Percentiles rank a stretch among this genome's conserved stretches.
phyloP scores from a whole-genome alignment of 2,113 vertebrate species.

The Psilopsiagon aymara region DNA sequence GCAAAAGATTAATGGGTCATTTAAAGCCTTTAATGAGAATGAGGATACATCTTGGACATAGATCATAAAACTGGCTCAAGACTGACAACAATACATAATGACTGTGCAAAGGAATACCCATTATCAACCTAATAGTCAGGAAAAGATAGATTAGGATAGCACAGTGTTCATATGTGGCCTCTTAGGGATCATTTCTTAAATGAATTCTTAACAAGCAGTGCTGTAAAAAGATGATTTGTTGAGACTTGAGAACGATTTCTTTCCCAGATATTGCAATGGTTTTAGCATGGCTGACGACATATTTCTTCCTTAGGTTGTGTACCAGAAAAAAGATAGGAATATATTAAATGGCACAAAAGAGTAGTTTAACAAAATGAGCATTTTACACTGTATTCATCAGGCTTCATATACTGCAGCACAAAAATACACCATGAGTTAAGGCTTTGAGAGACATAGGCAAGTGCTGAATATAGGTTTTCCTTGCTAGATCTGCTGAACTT shows the following conservation, averaged over 20 bases:
- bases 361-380: not conserved
- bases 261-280: not conserved
- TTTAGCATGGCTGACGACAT: slow-evolving; percentile 38
- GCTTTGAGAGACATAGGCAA: not conserved
- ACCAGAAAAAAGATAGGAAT: not conserved
- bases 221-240: slow-evolving; percentile 59
- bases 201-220: slow-evolving; percentile 28
- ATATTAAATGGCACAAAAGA: not conserved
- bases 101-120: slow-evolving; percentile 48
- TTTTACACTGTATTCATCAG: not conserved
- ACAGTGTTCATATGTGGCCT: slow-evolving; percentile 34
- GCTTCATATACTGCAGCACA: not conserved
- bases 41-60: slow-evolving; percentile 52
- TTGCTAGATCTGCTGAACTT: not conserved
- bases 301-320: slow-evolving; percentile 5
- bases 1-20: slow-evolving; percentile 44
- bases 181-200: slow-evolving; percentile 57
- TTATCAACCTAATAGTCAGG: slow-evolving; percentile 70
- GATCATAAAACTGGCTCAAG: slow-evolving; percentile 71
- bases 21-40: slow-evolving; percentile 64
- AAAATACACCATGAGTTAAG: not conserved
- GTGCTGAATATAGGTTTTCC: not conserved
- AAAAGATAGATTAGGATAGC: slow-evolving; percentile 67
- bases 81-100: slow-evolving; percentile 65
- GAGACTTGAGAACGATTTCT: not conserved